Evolutionary conservation across 2,888 invertebrate genomes (phyloP).

Genomic region (Epistrophe eligans): DNA sequence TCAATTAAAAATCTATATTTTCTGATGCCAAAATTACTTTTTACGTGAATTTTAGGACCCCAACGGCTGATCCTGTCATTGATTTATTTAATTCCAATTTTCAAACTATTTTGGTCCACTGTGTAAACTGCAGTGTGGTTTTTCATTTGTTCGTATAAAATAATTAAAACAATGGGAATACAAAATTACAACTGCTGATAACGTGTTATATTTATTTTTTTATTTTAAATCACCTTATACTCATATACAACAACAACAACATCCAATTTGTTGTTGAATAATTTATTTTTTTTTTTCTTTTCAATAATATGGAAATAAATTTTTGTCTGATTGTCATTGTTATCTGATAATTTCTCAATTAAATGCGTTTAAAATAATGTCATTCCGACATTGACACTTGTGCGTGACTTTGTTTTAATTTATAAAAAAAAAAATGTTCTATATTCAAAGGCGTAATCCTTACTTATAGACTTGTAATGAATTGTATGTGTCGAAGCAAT

Average conservation of each 20-base stretch:
- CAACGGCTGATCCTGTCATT: too few species aligned
- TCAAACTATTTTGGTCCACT: not conserved
- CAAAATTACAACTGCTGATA: constrained; percentile 32
- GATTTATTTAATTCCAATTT: not conserved
- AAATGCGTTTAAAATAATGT: constrained; percentile 21
- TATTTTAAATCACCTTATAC: constrained; percentile 5
- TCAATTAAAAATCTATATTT: too few species aligned
- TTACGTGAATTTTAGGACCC: too few species aligned
- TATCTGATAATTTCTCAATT: constrained; percentile 21
- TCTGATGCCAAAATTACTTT: too few species aligned
- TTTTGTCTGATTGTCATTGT: constrained; percentile 1
- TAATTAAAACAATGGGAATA: constrained; percentile 24
- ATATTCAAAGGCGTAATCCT: constrained; percentile 17
- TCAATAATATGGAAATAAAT: not conserved
- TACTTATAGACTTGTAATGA: not conserved
- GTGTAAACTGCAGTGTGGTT: not conserved
- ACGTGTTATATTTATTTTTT: constrained; percentile 7
- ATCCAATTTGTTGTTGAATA: not conserved
- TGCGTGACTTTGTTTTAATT: constrained; percentile 19
- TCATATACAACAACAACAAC: not conserved
- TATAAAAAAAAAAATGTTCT: not conserved
- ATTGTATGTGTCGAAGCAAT: not conserved
- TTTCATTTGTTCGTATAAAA: not conserved
- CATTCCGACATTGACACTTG: constrained; percentile 3
- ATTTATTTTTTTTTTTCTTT: not conserved